Evolutionary conservation across 2,113 vertebrate species (phyloP).

Genomic region (Physeter macrocephalus): DNA sequence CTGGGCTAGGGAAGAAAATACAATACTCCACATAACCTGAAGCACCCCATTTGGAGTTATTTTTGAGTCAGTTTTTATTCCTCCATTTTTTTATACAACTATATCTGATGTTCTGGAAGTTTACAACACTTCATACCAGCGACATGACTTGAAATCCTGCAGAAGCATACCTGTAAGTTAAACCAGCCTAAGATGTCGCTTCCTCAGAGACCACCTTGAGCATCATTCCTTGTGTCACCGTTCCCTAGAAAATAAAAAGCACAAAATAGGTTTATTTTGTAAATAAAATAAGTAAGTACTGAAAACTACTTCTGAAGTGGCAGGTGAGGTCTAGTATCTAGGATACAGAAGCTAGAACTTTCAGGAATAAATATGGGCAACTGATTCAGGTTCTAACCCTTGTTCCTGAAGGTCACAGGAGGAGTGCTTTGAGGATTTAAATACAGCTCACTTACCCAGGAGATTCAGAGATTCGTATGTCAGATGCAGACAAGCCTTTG

Average conservation of each 20-base stretch:
- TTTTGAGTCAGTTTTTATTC: neutral
- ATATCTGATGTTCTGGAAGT: neutral
- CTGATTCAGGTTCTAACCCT: neutral
- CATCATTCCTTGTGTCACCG: neutral
- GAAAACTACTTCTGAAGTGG: neutral
- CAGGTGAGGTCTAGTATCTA: neutral
- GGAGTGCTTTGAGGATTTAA: neutral
- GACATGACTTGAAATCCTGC: neutral
- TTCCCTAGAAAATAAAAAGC: constrained; percentile 2
- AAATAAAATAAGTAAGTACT: neutral
- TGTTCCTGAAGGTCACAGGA: neutral
- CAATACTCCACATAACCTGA: neutral
- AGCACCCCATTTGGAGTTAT: neutral
- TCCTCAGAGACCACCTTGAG: neutral
- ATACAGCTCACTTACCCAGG: neutral
- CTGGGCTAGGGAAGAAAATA: neutral
- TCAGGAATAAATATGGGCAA: neutral
- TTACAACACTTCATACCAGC: neutral
- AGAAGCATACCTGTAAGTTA: neutral
- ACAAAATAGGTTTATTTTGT: neutral
- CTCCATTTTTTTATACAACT: neutral
- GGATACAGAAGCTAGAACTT: neutral
- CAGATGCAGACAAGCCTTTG: neutral
- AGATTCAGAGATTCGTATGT: neutral
- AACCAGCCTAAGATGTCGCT: neutral